Base-by-base conservation (phyloP, 1,140 invertebrate species). In the Apis laboriosa region DNA sequence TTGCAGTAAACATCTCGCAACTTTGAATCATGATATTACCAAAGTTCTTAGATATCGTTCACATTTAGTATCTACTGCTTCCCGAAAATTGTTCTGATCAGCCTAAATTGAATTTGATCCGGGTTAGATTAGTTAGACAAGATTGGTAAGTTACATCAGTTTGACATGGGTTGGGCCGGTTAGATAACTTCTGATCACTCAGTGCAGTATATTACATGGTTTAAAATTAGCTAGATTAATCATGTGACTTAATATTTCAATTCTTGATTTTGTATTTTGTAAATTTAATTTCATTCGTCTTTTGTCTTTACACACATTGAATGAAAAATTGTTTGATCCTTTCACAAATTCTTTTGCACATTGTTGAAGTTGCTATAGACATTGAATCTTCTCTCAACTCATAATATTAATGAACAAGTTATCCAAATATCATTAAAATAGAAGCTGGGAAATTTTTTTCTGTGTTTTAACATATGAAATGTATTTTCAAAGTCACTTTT, bases 81-180 rank as follows among this genome's bases (percentile, higher is more conserved):
- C 19, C 28, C 70, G 49, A 72, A 72, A 72, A 72, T 55, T 72
- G n/a, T 72, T 19, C 51, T 11, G 9, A 28, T 55, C n/a, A 55
- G 19, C 49, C 70, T 55, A 72, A 72, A 72, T 72, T 72, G 51
- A 72, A 28, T 72, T 53, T 72, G 49, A 53, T 55, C n/a, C n/a
- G 24, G 49, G 34, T 55, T 70, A 70, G 67, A 70, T 51, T 70
- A 70, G 67, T 55, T 72, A 19, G 21, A 55, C n/a, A 72, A 72
- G 70, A 72, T 55, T 55, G 49, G 70, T 72, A 49, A 72, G 49
- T 19, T 72, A 55, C 51, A 17, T 72, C 49, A 72, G 70, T 72
- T 72, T 72, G 70, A 72, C 21, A 28, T 72, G 49, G 49, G 70
- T 72, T 72, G 15, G 51, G 9, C 24, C 19, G 51, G 51, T 49